These are phyloP conservation scores for Zenarchopterus dispar DNA, from an alignment of 2,797 vertebrate genomes.

Conservation along the genomic window DNA sequence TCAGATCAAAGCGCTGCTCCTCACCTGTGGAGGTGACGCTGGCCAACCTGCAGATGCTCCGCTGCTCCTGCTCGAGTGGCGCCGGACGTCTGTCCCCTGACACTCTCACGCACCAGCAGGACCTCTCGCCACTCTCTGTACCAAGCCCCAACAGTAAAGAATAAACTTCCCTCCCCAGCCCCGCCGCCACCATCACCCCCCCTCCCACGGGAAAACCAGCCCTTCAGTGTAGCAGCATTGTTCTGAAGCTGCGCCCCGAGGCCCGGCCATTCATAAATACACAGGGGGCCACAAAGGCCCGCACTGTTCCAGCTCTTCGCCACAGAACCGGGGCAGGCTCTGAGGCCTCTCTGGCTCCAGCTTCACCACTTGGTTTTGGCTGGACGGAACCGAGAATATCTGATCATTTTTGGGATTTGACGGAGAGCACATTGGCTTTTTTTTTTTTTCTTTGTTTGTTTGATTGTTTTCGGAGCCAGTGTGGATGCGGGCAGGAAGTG, in stretches of 20 bases:
- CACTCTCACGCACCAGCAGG: conserved; percentile 60
- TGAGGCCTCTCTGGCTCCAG: conserved; percentile 55
- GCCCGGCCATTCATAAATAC: conserved; percentile 84
- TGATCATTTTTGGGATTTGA: conserved; percentile 57
- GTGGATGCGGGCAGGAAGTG: conserved; percentile 37
- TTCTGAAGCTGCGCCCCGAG: conserved; percentile 71
- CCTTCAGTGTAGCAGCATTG: conserved; percentile 82
- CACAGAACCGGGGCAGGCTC: conserved; percentile 73
- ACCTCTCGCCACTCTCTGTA: conserved; percentile 82
- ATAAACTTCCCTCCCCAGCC: conserved; percentile 64
- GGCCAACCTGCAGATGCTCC: conserved; percentile 32
- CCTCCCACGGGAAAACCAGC: conserved; percentile 77
- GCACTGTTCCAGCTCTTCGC: conserved; percentile 76
- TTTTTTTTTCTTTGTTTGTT: conserved; percentile 18
- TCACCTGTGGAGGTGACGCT: conserved; percentile 69
- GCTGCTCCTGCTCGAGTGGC: conserved; percentile 56
- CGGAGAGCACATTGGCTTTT: conserved; percentile 38
- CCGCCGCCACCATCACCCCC: conserved; percentile 51
- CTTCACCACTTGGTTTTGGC: conserved; percentile 39
- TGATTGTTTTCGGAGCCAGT: too few species aligned
- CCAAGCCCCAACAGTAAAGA: conserved; percentile 81
- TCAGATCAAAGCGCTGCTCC: conserved; percentile 18
- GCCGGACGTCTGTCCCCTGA: conserved; percentile 51
- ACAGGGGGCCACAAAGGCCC: conserved; percentile 69
- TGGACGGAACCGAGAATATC: conserved; percentile 62